A percentile compares a stretch with the other conserved stretches of the same genome.
Evolutionary conservation across 2,888 invertebrate species (phyloP).

Genomic region (Hydrotaea diabolus): DNA sequence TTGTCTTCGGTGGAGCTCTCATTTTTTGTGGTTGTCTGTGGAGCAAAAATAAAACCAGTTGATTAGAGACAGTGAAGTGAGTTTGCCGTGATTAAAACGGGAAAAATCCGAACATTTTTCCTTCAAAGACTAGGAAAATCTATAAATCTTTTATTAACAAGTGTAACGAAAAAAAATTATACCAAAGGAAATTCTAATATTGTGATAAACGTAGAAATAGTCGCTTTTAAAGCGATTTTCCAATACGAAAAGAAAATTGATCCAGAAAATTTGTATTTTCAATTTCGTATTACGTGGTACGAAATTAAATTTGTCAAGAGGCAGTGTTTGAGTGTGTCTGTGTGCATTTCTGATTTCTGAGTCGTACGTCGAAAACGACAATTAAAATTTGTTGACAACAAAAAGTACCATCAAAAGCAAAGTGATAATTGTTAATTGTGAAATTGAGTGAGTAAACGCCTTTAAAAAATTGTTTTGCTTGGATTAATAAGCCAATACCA

Average conservation of each 20-base stretch:
- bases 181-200: background rate
- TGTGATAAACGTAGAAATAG: background rate
- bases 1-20: background rate
- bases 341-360: background rate
- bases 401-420: conserved; percentile 1
- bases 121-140: too few relatives aligned
- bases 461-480: conserved; percentile 26
- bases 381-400: conserved; percentile 42
- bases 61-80: conserved; percentile 53
- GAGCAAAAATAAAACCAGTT: conserved; percentile 56
- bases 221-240: background rate
- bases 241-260: background rate
- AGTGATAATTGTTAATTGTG: conserved; percentile 58
- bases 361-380: background rate
- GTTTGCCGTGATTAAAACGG: conserved; percentile 2
- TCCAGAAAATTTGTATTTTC: background rate
- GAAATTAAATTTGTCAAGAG: background rate
- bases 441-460: conserved; percentile 59
- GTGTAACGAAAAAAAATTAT: background rate
- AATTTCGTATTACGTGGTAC: conserved; percentile 28
- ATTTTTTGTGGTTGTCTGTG: background rate
- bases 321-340: background rate
- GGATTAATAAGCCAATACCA: background rate
- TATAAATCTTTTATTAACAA: too few relatives aligned
- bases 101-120: conserved; percentile 10